Percentiles rank a stretch among this genome's conserved stretches.
phyloP scores from a whole-genome alignment of 2,888 invertebrate genomes.

The Chrysopilus asiliformis region DNA sequence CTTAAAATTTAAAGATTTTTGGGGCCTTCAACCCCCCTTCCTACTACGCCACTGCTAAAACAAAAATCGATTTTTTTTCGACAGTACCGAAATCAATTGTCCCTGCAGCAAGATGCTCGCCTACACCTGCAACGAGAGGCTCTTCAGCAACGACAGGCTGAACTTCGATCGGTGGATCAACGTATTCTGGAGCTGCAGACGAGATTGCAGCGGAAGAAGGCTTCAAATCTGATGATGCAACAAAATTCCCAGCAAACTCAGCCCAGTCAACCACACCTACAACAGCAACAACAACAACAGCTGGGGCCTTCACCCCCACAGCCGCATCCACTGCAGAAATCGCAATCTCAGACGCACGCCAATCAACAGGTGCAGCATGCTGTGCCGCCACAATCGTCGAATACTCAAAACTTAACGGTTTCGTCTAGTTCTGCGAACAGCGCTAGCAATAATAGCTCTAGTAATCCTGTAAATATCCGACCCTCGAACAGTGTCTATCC shows the following conservation, averaged over 20 bases:
- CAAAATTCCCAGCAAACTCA: slow-evolving; percentile 11
- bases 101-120: slow-evolving; percentile 86
- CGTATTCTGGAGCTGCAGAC: slow-evolving; percentile 89
- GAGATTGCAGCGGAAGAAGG: slow-evolving; percentile 73
- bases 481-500: slow-evolving; percentile 26
- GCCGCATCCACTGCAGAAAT: slow-evolving; percentile 15
- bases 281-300: slow-evolving; percentile 18
- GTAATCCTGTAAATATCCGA: slow-evolving; percentile 16
- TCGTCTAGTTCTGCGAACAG: slow-evolving; percentile 1
- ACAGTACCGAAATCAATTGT: slow-evolving; percentile 91
- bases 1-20: too few species aligned
- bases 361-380: slow-evolving; percentile 37
- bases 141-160: slow-evolving; percentile 76
- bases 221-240: slow-evolving; percentile 55
- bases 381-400: slow-evolving; percentile 1
- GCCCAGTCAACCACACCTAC: slow-evolving; percentile 20
- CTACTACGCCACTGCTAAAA: background rate
- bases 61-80: background rate
- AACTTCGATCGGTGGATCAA: slow-evolving; percentile 83
- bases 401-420: slow-evolving; percentile 7
- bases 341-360: slow-evolving; percentile 29
- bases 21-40: too few species aligned
- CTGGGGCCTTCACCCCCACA: slow-evolving; percentile 17
- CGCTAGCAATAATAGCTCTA: slow-evolving; percentile 7
- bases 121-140: slow-evolving; percentile 81